Conservation (phyloP, 1,140 invertebrate genomes). For the Aricia agestis region DNA sequence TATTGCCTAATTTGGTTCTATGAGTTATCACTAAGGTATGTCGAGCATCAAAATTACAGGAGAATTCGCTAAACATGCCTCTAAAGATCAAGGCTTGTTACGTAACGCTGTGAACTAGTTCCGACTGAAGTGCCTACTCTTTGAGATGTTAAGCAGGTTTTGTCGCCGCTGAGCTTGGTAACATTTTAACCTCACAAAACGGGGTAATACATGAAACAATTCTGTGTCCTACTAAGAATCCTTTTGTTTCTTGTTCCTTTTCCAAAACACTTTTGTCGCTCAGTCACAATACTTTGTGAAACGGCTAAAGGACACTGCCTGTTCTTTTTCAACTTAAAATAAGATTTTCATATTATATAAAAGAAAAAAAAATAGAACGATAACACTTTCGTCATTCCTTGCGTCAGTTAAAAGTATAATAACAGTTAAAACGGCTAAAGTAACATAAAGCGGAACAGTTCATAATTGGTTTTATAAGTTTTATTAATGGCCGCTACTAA, state of each 20-base stretch:
- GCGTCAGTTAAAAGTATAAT: neutral
- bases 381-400: neutral
- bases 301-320: neutral
- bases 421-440: neutral
- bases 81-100: neutral
- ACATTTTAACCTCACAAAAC: neutral
- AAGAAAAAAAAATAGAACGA: neutral
- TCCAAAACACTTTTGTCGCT: neutral
- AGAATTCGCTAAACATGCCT: neutral
- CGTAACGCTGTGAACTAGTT: neutral
- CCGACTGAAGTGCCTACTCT: neutral
- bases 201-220: constrained; percentile 1
- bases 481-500: constrained; percentile 17
- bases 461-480: constrained; percentile 15
- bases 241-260: neutral
- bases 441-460: constrained; percentile 5
- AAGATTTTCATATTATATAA: neutral
- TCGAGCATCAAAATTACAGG: neutral
- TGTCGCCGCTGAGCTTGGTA: neutral
- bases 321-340: neutral
- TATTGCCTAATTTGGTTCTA: neutral
- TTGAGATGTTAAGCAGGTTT: constrained; percentile 1
- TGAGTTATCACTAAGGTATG: neutral
- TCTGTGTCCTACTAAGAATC: neutral
- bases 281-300: neutral